Evolutionary conservation across 1,140 invertebrate genomes (phyloP), one percentile per base, ranked within the genome.

Genomic region (Drosophila repletoides): DNA sequence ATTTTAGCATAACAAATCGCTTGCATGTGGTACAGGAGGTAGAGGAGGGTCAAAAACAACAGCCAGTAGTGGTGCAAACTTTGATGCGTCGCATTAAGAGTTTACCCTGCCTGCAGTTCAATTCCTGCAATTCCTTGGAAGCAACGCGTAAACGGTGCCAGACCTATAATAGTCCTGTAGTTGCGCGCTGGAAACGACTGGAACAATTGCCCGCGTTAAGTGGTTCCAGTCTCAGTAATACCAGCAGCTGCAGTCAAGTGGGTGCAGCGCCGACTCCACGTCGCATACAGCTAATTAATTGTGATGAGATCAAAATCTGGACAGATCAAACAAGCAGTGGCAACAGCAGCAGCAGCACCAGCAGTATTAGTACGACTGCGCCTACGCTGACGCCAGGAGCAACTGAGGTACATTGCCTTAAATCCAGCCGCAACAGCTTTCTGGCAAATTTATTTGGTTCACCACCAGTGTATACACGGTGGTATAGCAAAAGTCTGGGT

Each of bases 291-390:
- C 29, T 89, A 3, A 89, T 89, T 5, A 88, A 89, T 29, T 89
- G 88, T 14, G 88, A 89, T 52, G 68, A 87, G 52, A 89, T 89
- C 10, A 88, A 89, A 48, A 89, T 89, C 33, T 89, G 88, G 88
- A 89, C 88, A 4, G 88, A 89, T 59, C 74, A 87, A 15, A 72
- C 36, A 19, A 58, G 15, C 21, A 65, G 15, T 36, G 21, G 5
- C 31, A 48, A 14, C 28, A 6, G 22, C 3, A 6, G 10, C 46
- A 33, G 28, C 3, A 17, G 15, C 31, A n/a, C 9, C 19, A 15
- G 6, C 21, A 40, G n/a, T 2, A 3, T n/a, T n/a, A n/a, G n/a
- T n/a, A n/a, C n/a, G n/a, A n/a, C n/a, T n/a, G n/a, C n/a, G n/a
- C n/a, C n/a, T n/a, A n/a, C 41, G 17, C 9, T 5, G 6, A 3